phyloP scores from a whole-genome alignment of 2,888 invertebrate species.

The Dione vanillae region DNA sequence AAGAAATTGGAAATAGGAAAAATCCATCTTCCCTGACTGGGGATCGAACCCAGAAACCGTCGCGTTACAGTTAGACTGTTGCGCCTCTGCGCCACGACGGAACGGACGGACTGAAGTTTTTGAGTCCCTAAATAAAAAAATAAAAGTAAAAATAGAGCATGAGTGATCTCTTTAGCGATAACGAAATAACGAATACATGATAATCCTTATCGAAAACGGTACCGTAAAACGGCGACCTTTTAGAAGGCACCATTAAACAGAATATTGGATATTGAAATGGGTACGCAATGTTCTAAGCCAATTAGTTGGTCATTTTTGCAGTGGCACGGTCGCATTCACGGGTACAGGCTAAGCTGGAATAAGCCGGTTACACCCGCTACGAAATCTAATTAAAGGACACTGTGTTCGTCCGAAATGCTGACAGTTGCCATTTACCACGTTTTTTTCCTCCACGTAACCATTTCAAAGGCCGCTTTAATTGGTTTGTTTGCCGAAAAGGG shows the following conservation, averaged over 20 bases:
- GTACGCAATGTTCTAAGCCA: slow-evolving; percentile 80
- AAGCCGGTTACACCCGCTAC: slow-evolving; percentile 80
- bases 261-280: slow-evolving; percentile 78
- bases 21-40: no score
- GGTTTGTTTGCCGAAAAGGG: slow-evolving; percentile 61
- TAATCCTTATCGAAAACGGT: slow-evolving; percentile 51
- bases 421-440: slow-evolving; percentile 74
- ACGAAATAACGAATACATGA: slow-evolving; percentile 44
- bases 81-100: no score
- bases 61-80: no score
- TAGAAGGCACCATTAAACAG: slow-evolving; percentile 68
- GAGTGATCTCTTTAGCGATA: slow-evolving; percentile 31
- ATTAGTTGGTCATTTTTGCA: slow-evolving; percentile 83
- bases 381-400: slow-evolving; percentile 82
- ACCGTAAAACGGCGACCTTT: slow-evolving; percentile 55
- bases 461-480: slow-evolving; percentile 68
- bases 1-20: no score
- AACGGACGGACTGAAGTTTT: no score
- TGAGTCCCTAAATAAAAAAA: background rate
- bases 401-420: slow-evolving; percentile 77
- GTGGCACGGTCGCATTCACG: slow-evolving; percentile 69
- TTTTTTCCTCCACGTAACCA: slow-evolving; percentile 64
- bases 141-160: background rate
- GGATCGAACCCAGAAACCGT: no score
- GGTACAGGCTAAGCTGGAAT: slow-evolving; percentile 76